These are phyloP conservation scores for Brachionus koreanus DNA, from an alignment of 1,140 invertebrate species.

Conservation along the genomic window DNA sequence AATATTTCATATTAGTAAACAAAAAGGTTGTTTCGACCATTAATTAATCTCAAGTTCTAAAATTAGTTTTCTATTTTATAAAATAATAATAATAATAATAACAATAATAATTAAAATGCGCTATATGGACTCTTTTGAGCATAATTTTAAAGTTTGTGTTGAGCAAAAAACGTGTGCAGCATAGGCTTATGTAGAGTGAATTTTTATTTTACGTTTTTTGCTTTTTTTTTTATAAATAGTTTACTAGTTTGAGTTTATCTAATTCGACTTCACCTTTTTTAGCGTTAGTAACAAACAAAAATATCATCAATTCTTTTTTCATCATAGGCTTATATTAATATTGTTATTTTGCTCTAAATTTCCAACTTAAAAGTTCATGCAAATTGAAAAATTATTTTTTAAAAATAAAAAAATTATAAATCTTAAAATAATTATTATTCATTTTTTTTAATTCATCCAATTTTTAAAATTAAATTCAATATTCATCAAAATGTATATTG, in stretches of 20 bases:
- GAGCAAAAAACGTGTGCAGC: not conserved
- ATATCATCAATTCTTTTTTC: no score
- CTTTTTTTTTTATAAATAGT: not conserved
- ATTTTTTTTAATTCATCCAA: no score
- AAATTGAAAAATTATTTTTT: no score
- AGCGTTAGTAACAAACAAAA: not conserved
- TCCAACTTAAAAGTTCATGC: no score
- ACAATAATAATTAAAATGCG: not conserved
- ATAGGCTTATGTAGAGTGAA: not conserved
- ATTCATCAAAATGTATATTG: no score
- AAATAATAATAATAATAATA: no score
- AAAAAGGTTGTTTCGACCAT: not conserved
- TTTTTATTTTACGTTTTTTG: not conserved
- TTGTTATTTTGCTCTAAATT: no score
- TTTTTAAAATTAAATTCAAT: no score
- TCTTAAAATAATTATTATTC: no score
- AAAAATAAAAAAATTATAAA: no score
- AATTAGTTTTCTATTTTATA: not conserved
- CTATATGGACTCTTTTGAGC: slow-evolving; percentile 5
- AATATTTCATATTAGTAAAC: not conserved
- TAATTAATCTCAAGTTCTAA: not conserved
- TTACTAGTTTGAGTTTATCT: not conserved
- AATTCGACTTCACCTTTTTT: not conserved
- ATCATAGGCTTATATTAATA: no score
- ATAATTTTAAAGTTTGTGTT: not conserved